Evolutionary conservation across 2,113 vertebrate genomes (phyloP).

Genomic region (Thamnaconus septentrionalis): DNA sequence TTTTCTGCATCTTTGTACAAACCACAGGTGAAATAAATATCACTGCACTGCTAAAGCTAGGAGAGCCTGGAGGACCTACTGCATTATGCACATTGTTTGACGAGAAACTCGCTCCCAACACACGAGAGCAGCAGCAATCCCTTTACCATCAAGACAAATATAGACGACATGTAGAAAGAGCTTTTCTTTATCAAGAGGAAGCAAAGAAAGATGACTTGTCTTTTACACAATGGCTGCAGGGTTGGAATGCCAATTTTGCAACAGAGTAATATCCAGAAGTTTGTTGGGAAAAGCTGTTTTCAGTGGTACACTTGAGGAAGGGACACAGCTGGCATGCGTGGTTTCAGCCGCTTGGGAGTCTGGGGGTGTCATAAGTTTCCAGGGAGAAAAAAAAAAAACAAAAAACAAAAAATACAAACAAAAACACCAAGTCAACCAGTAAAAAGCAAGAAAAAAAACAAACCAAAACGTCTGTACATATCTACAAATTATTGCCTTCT

Average conservation of each 20-base stretch:
- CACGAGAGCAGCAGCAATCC: slow-evolving; percentile 64
- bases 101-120: slow-evolving; percentile 60
- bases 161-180: slow-evolving; percentile 50
- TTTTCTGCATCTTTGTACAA: slow-evolving; percentile 79
- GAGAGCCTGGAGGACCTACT: slow-evolving; percentile 72
- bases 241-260: slow-evolving; percentile 52
- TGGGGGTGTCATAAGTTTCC: slow-evolving; percentile 79
- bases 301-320: slow-evolving; percentile 84
- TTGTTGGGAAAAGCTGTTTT: slow-evolving; percentile 79
- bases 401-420: slow-evolving; percentile 51
- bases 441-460: slow-evolving; percentile 63
- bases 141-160: slow-evolving; percentile 70
- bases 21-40: slow-evolving; percentile 92
- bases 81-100: slow-evolving; percentile 68
- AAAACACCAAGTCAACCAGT: slow-evolving; percentile 55
- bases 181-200: slow-evolving; percentile 5
- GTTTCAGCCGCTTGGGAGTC: slow-evolving; percentile 77
- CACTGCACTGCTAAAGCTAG: slow-evolving; percentile 80
- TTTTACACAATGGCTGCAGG: slow-evolving; percentile 76
- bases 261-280: slow-evolving; percentile 73
- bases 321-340: slow-evolving; percentile 86
- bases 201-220: slow-evolving; percentile 76
- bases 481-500: slow-evolving; percentile 99
- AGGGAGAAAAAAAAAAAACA: slow-evolving; percentile 60
- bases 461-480: slow-evolving; percentile 86